Base-by-base conservation (phyloP, 2,797 vertebrate genomes). In the Triplophysa yarkandensis region DNA sequence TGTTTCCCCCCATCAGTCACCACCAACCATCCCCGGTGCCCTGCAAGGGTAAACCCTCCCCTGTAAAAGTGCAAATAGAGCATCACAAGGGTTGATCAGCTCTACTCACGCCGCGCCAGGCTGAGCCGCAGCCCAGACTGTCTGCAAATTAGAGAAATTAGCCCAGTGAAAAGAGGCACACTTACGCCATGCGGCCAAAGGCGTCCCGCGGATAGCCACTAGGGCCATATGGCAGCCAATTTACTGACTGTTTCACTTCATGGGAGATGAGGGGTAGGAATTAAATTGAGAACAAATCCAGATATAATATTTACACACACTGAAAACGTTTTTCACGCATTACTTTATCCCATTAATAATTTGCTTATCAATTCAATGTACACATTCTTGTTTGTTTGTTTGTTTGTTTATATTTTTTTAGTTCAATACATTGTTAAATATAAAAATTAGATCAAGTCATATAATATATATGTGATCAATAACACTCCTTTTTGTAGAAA, bases 131-230 rank as follows among this genome's bases (percentile, higher is more conserved):
- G 83, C 83, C 86, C 84, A 91, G 90, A 90, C 89, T 85, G 87
- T 91, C 91, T 91, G 86, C 87, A 87, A 88, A 92, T 91, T 91
- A 91, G 84, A 90, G 87, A 91, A 91, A 91, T 91, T 90, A 91
- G 90, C 89, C 78, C 76, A 88, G 85, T 86, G 88, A 89, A 86
- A 87, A 89, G 85, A 86, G 76, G 28, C 78, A 80, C 81, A 71
- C 83, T 85, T 77, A 75, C 50, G 34, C 48, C 84, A 85, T 80
- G 64, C 74, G 25, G 25, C 83, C 72, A 28, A 75, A 76, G 68
- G 77, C 58, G 64, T 79, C 83, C 64, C 81, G 10, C 57, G 72
- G 86, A 79, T 57, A 84, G 85, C 76, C 77, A 62, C 66, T 55
- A 19, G 19, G 21, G 66, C 88, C 91, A 91, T 90, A 89, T 90